Conservation (phyloP, 2,797 vertebrate genomes). For the Passerculus sandwichensis region DNA sequence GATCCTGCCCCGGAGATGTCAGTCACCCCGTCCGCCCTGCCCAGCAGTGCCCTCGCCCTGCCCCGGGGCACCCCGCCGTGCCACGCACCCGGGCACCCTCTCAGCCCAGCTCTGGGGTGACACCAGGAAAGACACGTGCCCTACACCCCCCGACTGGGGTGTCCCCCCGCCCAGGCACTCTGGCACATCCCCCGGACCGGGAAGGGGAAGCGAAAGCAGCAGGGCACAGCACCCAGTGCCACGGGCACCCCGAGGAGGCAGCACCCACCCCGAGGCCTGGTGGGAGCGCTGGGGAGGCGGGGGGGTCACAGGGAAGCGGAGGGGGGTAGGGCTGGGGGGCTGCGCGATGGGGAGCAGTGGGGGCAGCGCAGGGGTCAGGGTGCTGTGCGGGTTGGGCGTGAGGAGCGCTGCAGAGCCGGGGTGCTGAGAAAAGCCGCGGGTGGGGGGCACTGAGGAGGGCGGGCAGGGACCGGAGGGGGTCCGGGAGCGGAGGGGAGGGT, state of each 20-base stretch:
- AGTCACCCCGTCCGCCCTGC: not conserved
- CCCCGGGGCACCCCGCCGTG: not conserved
- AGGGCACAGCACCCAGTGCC: not conserved
- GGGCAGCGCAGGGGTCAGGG: not conserved
- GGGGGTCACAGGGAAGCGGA: not conserved
- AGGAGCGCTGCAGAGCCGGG: not conserved
- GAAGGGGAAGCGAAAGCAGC: conserved; percentile 9
- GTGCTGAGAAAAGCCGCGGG: not conserved
- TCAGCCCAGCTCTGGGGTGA: not conserved
- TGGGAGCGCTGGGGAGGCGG: not conserved
- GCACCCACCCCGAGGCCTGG: not conserved
- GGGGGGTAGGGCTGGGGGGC: not conserved
- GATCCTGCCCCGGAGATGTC: not conserved
- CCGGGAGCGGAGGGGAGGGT: too few relatives aligned
- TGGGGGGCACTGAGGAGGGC: not conserved
- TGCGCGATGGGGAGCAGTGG: not conserved
- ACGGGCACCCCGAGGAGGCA: not conserved
- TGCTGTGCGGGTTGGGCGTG: not conserved
- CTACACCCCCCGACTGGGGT: fast-evolving
- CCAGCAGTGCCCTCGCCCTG: not conserved
- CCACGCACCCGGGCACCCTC: not conserved
- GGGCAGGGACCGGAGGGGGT: not conserved
- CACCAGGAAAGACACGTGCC: not conserved
- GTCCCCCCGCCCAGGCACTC: not conserved
- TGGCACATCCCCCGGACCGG: not conserved